These are phyloP conservation scores for Gopherus evgoodei DNA, from an alignment of 2,113 vertebrate species.

Conservation along the genomic window DNA sequence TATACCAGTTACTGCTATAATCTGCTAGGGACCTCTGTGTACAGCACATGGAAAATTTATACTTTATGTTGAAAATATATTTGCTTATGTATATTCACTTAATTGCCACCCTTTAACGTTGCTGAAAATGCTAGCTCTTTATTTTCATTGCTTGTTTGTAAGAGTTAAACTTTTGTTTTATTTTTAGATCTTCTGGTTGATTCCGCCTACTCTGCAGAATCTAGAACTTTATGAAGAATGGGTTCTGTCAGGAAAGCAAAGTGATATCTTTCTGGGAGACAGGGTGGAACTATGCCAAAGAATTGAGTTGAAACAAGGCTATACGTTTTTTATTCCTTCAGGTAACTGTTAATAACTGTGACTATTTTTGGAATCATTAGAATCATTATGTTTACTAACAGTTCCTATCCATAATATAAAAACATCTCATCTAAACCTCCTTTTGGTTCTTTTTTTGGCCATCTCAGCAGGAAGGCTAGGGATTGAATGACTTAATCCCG, in stretches of 20 bases:
- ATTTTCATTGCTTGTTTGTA: slow-evolving; percentile 13
- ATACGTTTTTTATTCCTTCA: slow-evolving; percentile 98
- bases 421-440: not conserved
- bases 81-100: rapidly evolving
- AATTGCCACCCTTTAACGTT: not conserved
- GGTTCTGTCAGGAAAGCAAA: slow-evolving; percentile 97
- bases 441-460: not conserved
- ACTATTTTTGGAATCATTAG: not conserved
- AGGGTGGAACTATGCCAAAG: slow-evolving; percentile 94
- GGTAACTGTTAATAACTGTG: slow-evolving; percentile 75
- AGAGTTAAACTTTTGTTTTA: slow-evolving; percentile 41
- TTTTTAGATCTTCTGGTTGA: slow-evolving; percentile 96
- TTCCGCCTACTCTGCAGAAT: slow-evolving; percentile 93
- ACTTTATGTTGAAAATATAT: not conserved
- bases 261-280: slow-evolving; percentile 96
- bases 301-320: slow-evolving; percentile 94
- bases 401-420: not conserved
- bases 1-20: slow-evolving; percentile 44
- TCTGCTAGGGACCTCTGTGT: not conserved
- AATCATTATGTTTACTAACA: not conserved
- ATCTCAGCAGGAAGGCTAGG: not conserved
- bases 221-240: slow-evolving; percentile 97
- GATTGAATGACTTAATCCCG: not conserved
- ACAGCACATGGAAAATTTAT: not conserved
- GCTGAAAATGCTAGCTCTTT: not conserved